A percentile compares a stretch with the other conserved stretches of the same genome.
Evolutionary conservation across 2,113 vertebrate species (phyloP).

Genomic region (Galeopterus variegatus): DNA sequence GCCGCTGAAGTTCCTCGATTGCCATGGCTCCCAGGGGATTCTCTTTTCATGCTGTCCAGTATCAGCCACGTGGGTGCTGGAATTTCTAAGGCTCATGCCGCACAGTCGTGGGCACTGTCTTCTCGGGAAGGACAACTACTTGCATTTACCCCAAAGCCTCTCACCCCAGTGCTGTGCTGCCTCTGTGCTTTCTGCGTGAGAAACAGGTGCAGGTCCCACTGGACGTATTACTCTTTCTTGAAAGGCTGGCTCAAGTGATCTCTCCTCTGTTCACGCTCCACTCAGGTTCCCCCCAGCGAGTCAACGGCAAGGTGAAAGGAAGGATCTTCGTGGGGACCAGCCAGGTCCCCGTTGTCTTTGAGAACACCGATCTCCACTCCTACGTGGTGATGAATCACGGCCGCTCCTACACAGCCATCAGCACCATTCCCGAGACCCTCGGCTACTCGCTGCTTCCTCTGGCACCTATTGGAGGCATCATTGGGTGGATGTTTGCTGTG

Average conservation of each 20-base stretch:
- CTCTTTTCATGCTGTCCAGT: rapidly evolving
- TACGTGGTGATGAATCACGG: conserved; percentile 98
- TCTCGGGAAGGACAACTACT: not conserved
- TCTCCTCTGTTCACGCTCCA: not conserved
- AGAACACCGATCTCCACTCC: conserved; percentile 96
- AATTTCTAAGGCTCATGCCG: not conserved
- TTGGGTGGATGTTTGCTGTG: conserved; percentile 98
- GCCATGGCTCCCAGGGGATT: rapidly evolving
- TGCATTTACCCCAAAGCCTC: not conserved
- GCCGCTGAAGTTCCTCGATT: not conserved
- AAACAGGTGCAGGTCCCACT: not conserved
- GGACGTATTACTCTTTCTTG: not conserved
- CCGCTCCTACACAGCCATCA: conserved; percentile 97
- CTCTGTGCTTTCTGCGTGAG: not conserved
- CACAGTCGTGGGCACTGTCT: too few relatives aligned
- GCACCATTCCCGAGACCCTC: conserved; percentile 91
- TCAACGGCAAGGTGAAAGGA: conserved; percentile 96
- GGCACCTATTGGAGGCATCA: conserved; percentile 93
- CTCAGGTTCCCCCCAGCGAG: conserved; percentile 96
- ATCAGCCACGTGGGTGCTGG: not conserved
- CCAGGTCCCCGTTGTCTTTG: conserved; percentile 89
- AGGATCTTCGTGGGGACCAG: conserved; percentile 92
- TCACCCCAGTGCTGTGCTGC: not conserved
- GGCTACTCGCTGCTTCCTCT: conserved; percentile 95
- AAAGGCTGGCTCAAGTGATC: not conserved